Percentiles rank a stretch among this genome's conserved stretches.
Evolutionary conservation across 1,140 invertebrate species (phyloP).

Genomic region (Caenorhabditis elegans): WBcel235 BX284604.4:12472501-12473000

Average conservation of each 20-base stretch:
- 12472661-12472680: constrained; percentile 5
- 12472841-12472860: neutral
- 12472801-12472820: constrained; percentile 38
- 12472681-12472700: constrained; percentile 44
- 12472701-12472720: constrained; percentile 31
- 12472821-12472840: neutral
- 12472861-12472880: constrained; percentile 15
- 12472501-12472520: constrained; percentile 26
- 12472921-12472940: constrained; percentile 36
- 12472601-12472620: neutral
- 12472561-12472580: neutral
- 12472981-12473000: neutral
- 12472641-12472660: neutral
- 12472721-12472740: neutral
- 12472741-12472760: constrained; percentile 24
- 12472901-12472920: constrained; percentile 28
- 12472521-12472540: neutral
- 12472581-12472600: constrained; percentile 20
- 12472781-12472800: constrained; percentile 27
- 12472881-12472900: neutral
- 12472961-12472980: constrained; percentile 37
- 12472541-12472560: constrained; percentile 23
- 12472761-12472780: constrained; percentile 35
- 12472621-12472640: neutral
- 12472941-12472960: constrained; percentile 26